Percentiles rank a stretch among this genome's conserved stretches.
phyloP scores from a whole-genome alignment of 2,888 invertebrate genomes.

The Imbricaverruca yamaguchii region DNA sequence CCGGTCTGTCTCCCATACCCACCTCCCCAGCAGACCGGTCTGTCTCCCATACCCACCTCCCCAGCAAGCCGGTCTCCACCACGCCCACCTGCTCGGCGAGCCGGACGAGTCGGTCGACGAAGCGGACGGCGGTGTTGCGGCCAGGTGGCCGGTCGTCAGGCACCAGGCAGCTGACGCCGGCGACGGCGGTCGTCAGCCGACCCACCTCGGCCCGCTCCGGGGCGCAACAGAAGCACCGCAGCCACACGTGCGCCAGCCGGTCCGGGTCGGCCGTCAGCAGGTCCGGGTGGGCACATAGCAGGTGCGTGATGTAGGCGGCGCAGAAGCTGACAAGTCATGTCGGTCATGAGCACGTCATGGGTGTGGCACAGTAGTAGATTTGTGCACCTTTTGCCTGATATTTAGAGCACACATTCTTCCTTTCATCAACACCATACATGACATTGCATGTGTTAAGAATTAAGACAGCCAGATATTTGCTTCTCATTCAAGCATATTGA shows the following conservation, averaged over 20 bases:
- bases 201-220: neutral
- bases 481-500: too few species aligned
- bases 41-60: too few species aligned
- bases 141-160: neutral
- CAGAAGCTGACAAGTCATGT: neutral
- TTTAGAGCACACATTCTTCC: too few species aligned
- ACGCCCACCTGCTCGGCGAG: neutral
- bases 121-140: neutral
- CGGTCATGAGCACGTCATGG: too few species aligned
- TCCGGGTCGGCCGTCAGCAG: neutral
- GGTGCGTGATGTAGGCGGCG: neutral
- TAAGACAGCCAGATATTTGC: too few species aligned
- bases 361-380: too few species aligned
- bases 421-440: too few species aligned
- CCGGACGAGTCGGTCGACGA: neutral
- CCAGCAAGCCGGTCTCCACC: too few species aligned
- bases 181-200: neutral
- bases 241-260: neutral
- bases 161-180: neutral
- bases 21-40: too few species aligned
- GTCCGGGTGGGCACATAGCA: neutral
- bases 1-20: too few species aligned
- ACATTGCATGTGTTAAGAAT: too few species aligned
- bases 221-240: neutral
- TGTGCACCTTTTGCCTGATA: too few species aligned